Base-by-base conservation (phyloP, 2,797 vertebrate species). In the Smutsia temminckii region DNA sequence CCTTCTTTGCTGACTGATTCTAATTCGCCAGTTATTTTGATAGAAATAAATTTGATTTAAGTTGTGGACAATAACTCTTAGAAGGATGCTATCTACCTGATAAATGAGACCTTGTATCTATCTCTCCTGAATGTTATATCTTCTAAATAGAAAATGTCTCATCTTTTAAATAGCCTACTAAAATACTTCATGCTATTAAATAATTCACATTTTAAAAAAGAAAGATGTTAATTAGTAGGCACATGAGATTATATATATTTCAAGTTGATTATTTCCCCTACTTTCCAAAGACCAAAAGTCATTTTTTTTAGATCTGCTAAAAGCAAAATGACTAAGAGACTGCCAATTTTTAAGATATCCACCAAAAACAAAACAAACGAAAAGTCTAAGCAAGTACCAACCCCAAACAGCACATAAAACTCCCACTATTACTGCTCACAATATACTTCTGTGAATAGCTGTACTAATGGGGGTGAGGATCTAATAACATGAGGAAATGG, bases 1-100 rank as follows among this genome's bases (percentile, higher is more conserved):
- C 57, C 25, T 75, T 85, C 34, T 96, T 95, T 96, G 42, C 83
- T 86, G 95, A 96, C 87, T 94, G 93, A 97, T 90, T 68, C 89
- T 95, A 92, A 83, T 97, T 97, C 97, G 78, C 78, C 81, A 95
- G 34, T 80, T 96, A 95, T 95, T 94, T 94, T 97, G 63, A 55
- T 57, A 91, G 51, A 95, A 57, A 88, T 55, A 68, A 79, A 37
- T 92, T 78, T 92, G 80, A 91, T 21, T 63, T 79, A 59, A 83
- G 79, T 87, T 93, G 49, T 84, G 34, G 71, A 72, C 84, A 71
- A 75, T 81, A 84, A 89, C 34, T 85, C 59, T 34, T 68, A 13
- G 49, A 72, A 89, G 40, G 49, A 90, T 34, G 57, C 9, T 42
- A 32, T 75, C 27, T 77, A 78, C 66, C 16, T 53, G 18, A 87